These are phyloP conservation scores for Florisuga fusca DNA, from an alignment of 2,797 vertebrate species.

Conservation along the genomic window DNA sequence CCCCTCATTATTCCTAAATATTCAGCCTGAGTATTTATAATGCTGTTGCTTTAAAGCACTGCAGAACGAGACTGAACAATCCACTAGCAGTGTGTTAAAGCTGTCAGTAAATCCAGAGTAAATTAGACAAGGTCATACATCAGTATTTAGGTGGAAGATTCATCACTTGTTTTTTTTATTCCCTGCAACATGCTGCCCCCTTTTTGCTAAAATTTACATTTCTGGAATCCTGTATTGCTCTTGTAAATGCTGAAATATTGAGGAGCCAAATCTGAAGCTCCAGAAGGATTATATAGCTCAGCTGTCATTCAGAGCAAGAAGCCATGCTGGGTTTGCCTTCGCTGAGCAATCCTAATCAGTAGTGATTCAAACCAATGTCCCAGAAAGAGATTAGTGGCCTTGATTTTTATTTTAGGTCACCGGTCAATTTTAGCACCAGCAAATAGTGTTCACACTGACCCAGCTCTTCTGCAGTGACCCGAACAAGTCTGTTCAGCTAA, in stretches of 20 bases:
- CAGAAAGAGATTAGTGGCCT: not conserved
- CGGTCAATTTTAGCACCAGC: not conserved
- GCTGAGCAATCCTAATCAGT: not conserved
- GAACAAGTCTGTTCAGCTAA: not conserved
- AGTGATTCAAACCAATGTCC: not conserved
- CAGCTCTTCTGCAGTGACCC: not conserved
- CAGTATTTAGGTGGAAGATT: not conserved
- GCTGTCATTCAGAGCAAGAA: not conserved
- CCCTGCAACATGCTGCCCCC: not conserved
- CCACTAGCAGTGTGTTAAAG: not conserved
- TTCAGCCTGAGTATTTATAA: not conserved
- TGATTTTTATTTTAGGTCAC: not conserved
- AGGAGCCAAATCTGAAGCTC: not conserved
- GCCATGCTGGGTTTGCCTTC: not conserved
- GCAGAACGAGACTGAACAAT: not conserved
- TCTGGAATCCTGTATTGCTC: not conserved
- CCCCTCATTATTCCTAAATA: not conserved
- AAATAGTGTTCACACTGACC: not conserved
- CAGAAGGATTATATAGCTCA: not conserved
- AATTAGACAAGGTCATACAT: slow-evolving; percentile 21
- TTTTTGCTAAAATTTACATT: not conserved
- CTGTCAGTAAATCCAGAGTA: slow-evolving; percentile 2
- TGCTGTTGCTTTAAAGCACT: not conserved
- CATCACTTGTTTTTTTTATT: not conserved
- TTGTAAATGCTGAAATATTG: not conserved